Evolutionary conservation across 2,888 invertebrate species (phyloP).

Genomic region (Sarcophaga rosellei): DNA sequence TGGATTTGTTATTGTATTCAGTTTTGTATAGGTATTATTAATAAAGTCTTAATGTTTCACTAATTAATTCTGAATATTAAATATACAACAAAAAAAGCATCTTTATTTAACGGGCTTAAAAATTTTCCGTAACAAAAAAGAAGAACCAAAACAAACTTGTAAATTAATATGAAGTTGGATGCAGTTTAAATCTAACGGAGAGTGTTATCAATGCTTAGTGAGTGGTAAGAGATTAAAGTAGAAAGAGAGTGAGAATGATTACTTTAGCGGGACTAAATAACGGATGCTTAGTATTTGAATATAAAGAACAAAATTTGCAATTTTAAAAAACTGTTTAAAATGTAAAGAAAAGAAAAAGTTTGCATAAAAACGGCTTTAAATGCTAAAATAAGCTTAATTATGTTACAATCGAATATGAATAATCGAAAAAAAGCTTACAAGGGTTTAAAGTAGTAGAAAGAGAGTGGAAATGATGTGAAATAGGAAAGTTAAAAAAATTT

Average conservation of each 20-base stretch:
- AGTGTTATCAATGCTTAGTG: background rate
- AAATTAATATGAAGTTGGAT: constrained; percentile 53
- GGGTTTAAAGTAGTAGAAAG: too few relatives aligned
- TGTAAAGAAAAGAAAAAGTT: too few relatives aligned
- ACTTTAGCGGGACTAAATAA: background rate
- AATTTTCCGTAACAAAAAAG: constrained; percentile 64
- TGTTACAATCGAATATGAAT: too few relatives aligned
- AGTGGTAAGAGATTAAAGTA: background rate
- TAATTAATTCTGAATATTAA: constrained; percentile 38
- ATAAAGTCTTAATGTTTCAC: background rate
- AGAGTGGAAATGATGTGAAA: too few relatives aligned
- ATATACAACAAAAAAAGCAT: constrained; percentile 27
- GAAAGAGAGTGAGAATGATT: background rate
- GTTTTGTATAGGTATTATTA: constrained; percentile 3
- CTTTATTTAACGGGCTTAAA: constrained; percentile 42
- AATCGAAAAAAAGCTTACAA: too few relatives aligned
- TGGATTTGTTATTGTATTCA: constrained; percentile 5
- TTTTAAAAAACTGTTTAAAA: too few relatives aligned
- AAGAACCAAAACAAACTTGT: constrained; percentile 67
- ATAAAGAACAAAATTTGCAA: background rate
- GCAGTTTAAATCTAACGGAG: background rate
- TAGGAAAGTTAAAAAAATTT: too few relatives aligned
- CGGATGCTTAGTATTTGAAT: background rate
- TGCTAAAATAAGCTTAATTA: too few relatives aligned
- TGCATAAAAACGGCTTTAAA: too few relatives aligned